These are phyloP conservation scores for Falcunculus frontatus DNA, from an alignment of 2,113 vertebrate genomes.

Conservation along the genomic window DNA sequence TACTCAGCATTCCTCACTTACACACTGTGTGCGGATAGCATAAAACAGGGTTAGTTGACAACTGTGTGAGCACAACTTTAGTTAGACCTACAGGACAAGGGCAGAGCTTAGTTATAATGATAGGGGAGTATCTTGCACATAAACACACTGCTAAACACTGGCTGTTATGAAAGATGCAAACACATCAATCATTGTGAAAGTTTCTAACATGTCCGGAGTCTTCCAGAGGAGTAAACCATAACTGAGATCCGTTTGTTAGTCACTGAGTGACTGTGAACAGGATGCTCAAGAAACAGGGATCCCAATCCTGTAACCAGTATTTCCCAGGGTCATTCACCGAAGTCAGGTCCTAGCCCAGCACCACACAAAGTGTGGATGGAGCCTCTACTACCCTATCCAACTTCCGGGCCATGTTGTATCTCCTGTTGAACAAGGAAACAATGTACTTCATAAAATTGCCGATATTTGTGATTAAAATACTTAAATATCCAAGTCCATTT, in stretches of 20 bases:
- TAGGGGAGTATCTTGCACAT: neutral
- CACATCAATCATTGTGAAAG: neutral
- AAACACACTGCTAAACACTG: neutral
- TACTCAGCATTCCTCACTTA: neutral
- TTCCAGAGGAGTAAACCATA: neutral
- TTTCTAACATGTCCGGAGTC: fast-evolving
- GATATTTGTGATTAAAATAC: neutral
- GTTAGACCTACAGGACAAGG: neutral
- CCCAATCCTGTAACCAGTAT: neutral
- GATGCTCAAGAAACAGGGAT: neutral
- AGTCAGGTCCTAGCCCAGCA: neutral
- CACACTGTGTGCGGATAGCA: neutral
- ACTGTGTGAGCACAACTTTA: neutral
- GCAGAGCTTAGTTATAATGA: neutral
- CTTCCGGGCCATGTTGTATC: fast-evolving
- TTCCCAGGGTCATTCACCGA: neutral
- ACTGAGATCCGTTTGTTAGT: neutral
- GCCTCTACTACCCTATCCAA: fast-evolving
- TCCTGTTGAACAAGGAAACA: neutral
- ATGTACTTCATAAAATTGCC: neutral
- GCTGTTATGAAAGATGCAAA: neutral
- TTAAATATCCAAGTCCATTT: neutral
- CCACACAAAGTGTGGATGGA: neutral
- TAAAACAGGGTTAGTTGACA: neutral
- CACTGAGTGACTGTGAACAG: neutral